Evolutionary conservation across 1,140 invertebrate genomes (phyloP).

Genomic region (Dryas iulia): DNA sequence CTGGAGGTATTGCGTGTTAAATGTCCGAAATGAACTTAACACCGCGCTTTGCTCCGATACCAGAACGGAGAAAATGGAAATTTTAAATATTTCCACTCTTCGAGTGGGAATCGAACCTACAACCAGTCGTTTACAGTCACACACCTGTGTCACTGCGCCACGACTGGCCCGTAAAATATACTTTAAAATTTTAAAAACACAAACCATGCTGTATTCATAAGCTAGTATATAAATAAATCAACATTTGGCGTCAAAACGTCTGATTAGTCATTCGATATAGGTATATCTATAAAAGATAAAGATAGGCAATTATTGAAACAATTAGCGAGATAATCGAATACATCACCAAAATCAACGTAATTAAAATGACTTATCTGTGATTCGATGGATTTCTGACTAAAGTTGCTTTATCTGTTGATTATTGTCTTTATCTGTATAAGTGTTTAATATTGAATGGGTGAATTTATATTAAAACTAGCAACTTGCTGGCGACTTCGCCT

Average conservation of each 20-base stretch:
- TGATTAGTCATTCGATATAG: not conserved
- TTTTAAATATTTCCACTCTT: too few species aligned
- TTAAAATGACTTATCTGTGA: not conserved
- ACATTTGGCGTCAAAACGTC: not conserved
- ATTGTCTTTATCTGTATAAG: not conserved
- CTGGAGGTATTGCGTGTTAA: too few species aligned
- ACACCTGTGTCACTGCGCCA: too few species aligned
- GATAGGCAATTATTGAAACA: conserved; percentile 8
- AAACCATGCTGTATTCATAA: not conserved
- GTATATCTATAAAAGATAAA: not conserved
- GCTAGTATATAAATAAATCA: not conserved
- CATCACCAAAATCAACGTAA: not conserved
- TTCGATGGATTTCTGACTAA: not conserved
- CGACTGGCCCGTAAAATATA: too few species aligned
- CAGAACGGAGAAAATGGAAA: too few species aligned
- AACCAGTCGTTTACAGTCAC: too few species aligned
- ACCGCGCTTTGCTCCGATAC: too few species aligned
- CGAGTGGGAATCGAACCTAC: too few species aligned
- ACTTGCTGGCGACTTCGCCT: too few species aligned
- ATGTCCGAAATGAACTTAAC: too few species aligned
- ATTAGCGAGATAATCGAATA: conserved; percentile 15
- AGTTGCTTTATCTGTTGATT: conserved; percentile 2
- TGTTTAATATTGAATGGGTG: not conserved
- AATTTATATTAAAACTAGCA: not conserved
- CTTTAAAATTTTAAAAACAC: not conserved